phyloP scores from a whole-genome alignment of 30 jellyfish, hydroid and myxozoan genomes.

The Aurelia sp. region DNA sequence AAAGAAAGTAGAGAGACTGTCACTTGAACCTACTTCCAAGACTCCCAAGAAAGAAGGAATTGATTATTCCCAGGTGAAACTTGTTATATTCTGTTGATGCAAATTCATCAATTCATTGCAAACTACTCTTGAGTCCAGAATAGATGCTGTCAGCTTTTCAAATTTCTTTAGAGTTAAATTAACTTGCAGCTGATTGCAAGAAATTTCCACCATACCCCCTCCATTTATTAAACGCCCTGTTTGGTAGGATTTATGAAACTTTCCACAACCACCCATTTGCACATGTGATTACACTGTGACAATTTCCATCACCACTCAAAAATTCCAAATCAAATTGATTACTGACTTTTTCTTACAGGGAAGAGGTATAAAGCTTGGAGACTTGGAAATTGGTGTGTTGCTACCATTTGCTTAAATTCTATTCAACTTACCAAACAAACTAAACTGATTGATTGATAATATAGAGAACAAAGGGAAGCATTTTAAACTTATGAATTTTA shows the following conservation, averaged over 20 bases:
- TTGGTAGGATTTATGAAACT: background rate
- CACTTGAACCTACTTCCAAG: conserved; percentile 26
- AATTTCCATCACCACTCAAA: background rate
- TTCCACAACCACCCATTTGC: background rate
- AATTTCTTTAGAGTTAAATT: no score
- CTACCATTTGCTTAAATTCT: background rate
- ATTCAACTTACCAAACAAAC: background rate
- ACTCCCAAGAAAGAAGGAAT: conserved; percentile 62
- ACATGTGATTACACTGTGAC: background rate
- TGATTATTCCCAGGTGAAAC: conserved; percentile 66
- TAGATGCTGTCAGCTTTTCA: no score
- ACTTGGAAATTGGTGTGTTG: conserved; percentile 59
- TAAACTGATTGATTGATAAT: background rate
- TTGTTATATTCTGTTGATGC: background rate
- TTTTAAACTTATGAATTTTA: no score
- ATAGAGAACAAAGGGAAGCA: no score
- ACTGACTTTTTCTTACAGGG: conserved; percentile 50
- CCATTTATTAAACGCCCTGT: background rate
- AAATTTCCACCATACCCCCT: no score
- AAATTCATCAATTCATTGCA: no score
- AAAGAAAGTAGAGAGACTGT: conserved; percentile 62
- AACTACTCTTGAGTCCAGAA: background rate
- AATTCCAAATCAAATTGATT: background rate
- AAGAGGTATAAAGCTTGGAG: conserved; percentile 79
- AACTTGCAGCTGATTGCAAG: background rate